Evolutionary conservation across 2,113 vertebrate genomes (phyloP).

Genomic region (Phasianus colchicus): DNA sequence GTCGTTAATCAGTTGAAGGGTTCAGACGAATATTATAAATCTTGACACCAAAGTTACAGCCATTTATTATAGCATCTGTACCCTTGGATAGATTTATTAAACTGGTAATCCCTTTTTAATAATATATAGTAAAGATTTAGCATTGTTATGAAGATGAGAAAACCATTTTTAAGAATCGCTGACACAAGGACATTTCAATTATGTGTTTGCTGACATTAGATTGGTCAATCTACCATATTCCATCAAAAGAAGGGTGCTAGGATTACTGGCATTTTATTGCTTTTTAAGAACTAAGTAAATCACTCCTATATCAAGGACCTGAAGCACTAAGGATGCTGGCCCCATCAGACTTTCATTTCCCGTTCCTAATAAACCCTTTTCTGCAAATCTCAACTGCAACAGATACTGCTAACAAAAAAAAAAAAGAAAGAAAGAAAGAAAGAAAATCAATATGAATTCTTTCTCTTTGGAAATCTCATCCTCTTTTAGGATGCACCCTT

Average conservation of each 20-base stretch:
- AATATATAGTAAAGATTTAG: conserved; percentile 69
- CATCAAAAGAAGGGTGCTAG: conserved; percentile 1
- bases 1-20: conserved; percentile 53
- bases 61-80: conserved; percentile 57
- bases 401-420: background rate
- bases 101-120: conserved; percentile 69
- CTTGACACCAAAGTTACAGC: conserved; percentile 58
- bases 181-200: conserved; percentile 61
- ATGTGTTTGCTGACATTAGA: conserved; percentile 65
- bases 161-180: conserved; percentile 56
- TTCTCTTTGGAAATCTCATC: background rate
- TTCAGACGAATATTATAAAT: conserved; percentile 57
- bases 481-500: background rate
- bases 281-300: conserved; percentile 64
- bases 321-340: background rate
- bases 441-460: background rate
- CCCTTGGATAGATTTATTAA: conserved; percentile 64
- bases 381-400: background rate
- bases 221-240: conserved; percentile 18
- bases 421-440: background rate
- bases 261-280: conserved; percentile 55
- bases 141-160: conserved; percentile 69
- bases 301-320: background rate
- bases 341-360: conserved; percentile 31
- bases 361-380: background rate